These are phyloP conservation scores for Ariolimax columbianus DNA, from an alignment of 2,888 invertebrate genomes.

Conservation along the genomic window DNA sequence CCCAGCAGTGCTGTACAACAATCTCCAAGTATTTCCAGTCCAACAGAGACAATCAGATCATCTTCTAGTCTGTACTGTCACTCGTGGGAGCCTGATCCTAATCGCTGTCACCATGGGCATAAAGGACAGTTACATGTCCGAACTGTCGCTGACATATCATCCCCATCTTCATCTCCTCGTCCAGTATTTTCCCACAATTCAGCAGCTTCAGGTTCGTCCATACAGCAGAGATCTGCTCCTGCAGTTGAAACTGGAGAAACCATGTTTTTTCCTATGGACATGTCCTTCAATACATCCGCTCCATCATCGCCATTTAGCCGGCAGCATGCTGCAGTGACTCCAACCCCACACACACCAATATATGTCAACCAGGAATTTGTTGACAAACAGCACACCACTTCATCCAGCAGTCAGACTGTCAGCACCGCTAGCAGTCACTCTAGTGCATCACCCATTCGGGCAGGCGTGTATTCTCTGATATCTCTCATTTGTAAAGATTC, in stretches of 20 bases:
- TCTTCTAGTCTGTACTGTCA: background rate
- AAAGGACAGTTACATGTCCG: background rate
- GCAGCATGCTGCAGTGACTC: background rate
- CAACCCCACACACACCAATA: constrained; percentile 12
- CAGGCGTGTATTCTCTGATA: constrained; percentile 42
- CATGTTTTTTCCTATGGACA: constrained; percentile 48
- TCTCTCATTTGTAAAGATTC: constrained; percentile 44
- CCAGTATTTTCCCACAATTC: constrained; percentile 28
- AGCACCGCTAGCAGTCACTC: constrained; percentile 39
- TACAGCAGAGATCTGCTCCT: background rate
- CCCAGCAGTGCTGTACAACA: constrained; percentile 17
- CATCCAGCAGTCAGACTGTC: constrained; percentile 18
- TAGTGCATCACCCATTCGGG: constrained; percentile 37
- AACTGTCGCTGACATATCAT: constrained; percentile 14
- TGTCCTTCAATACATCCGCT: constrained; percentile 37
- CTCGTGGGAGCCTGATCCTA: background rate
- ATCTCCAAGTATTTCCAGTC: constrained; percentile 45
- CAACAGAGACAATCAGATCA: constrained; percentile 38
- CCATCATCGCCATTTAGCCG: constrained; percentile 29
- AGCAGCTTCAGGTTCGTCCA: background rate
- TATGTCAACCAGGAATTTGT: constrained; percentile 53
- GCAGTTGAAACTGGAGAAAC: background rate
- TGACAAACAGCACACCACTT: constrained; percentile 15
- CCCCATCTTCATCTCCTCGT: constrained; percentile 13
- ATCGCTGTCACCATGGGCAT: background rate